phyloP scores from a whole-genome alignment of 37 sponge, comb jelly and placozoan species.

The Axinella damicornis region DNA sequence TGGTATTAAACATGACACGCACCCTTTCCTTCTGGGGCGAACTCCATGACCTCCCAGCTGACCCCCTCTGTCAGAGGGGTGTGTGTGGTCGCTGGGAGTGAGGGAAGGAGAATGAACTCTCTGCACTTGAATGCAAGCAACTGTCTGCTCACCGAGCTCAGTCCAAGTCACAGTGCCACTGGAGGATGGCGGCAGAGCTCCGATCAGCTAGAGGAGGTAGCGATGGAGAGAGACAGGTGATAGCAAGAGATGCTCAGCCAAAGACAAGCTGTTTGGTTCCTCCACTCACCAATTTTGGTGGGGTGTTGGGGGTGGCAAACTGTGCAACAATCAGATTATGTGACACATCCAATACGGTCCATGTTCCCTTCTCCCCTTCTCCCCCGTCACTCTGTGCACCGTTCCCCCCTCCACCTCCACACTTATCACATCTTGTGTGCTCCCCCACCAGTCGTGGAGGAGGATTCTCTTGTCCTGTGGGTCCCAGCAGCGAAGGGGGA shows the following conservation, averaged over 20 bases:
- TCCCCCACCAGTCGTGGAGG: constrained; percentile 49
- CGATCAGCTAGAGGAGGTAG: not conserved
- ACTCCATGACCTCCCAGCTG: constrained; percentile 33
- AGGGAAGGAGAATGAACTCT: not conserved
- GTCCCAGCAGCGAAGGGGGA: constrained; percentile 80
- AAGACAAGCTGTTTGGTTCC: not conserved
- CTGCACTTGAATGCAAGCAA: not conserved
- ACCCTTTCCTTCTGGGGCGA: constrained; percentile 20
- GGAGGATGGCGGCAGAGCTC: not conserved
- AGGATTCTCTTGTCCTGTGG: constrained; percentile 28
- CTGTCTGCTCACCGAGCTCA: not conserved
- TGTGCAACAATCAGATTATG: constrained; percentile 71
- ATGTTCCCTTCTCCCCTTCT: constrained; percentile 49
- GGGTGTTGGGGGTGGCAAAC: constrained; percentile 56
- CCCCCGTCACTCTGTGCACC: constrained; percentile 27
- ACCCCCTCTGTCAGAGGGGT: constrained; percentile 14
- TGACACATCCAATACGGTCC: constrained; percentile 78
- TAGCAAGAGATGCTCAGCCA: not conserved
- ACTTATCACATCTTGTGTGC: constrained; percentile 28
- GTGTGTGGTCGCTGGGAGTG: not conserved
- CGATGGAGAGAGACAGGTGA: not conserved
- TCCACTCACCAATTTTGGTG: constrained; percentile 68
- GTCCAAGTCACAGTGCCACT: not conserved
- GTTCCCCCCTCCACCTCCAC: constrained; percentile 13
- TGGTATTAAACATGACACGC: no score